Conservation (phyloP, 2,888 invertebrate species). For the Lasioglossum vierecki region DNA sequence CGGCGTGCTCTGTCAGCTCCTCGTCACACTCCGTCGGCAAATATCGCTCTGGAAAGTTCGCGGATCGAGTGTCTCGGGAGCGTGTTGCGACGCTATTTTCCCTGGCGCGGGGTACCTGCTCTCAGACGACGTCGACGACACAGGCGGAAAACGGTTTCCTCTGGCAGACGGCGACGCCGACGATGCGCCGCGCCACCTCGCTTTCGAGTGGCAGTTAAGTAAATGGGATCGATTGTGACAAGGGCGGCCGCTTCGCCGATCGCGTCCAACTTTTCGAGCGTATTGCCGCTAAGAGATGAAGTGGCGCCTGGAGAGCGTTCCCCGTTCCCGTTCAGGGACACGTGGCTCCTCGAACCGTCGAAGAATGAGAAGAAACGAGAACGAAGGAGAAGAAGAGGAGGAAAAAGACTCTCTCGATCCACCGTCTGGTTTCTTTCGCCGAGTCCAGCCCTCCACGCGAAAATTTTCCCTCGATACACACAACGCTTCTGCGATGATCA, state of each 20-base stretch:
- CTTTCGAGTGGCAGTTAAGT: conserved; percentile 66
- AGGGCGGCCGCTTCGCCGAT: conserved; percentile 53
- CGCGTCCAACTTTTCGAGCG: conserved; percentile 62
- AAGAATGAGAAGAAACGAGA: not conserved
- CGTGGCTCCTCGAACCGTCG: not conserved
- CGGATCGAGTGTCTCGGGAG: conserved; percentile 6
- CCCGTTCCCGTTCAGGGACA: conserved; percentile 21
- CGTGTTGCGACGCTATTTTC: not conserved
- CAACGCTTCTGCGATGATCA: conserved; percentile 53
- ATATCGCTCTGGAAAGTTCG: not conserved
- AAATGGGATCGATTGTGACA: conserved; percentile 68
- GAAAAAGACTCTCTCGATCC: not conserved
- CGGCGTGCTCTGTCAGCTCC: conserved; percentile 6
- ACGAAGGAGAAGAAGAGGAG: not conserved
- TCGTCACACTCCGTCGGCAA: not conserved
- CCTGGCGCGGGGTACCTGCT: conserved; percentile 2
- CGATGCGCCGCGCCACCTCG: not conserved
- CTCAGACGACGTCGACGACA: not conserved
- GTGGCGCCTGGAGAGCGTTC: conserved; percentile 37
- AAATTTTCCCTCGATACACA: conserved; percentile 46
- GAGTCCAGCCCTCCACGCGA: conserved; percentile 23
- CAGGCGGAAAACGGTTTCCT: not conserved
- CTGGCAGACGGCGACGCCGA: conserved; percentile 30
- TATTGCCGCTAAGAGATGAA: conserved; percentile 55
- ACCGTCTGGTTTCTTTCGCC: conserved; percentile 25